Base-by-base conservation (phyloP, 2,888 invertebrate genomes). In the Zygaena filipendulae region DNA sequence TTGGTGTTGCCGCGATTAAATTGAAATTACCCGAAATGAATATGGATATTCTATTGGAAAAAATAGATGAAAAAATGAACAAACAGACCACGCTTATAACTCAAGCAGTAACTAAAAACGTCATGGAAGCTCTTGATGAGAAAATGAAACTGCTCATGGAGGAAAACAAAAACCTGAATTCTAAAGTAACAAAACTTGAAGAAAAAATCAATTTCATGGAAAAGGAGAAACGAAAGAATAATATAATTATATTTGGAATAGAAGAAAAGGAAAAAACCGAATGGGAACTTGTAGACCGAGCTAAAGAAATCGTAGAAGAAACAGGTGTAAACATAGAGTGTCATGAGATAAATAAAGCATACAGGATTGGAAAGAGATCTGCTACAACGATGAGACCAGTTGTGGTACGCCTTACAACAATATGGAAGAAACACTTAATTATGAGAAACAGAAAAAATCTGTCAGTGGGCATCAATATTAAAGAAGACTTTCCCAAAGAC, bases 401-500 rank as follows among this genome's bases (percentile, higher is more conserved):
- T 2, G 23, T 42, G 1, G 23, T 18, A 9, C 37, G 37, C 0
- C 38, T 47, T 12, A 11, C 28, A 12, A 39, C 12, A n/a, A 20
- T 21, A 0, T 43, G 40, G 44, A 44, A 31, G 25, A 49, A 44
- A 13, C 30, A 21, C 7, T 33, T 40, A 33, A 38, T 45, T n/a
- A 39, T 45, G 9, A 42, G 30, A 29, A 43, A 38, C 4, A 45
- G 32, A 27, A 48, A 42, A 29, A 35, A 30, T 2, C 12, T 45
- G 0, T n/a, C n/a, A n/a, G 45, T 40, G 5, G 10, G 25, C 5
- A 29, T 45, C 3, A 32, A 44, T 26, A 30, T 46, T 1, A 26
- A 33, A 1, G 41, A 48, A n/a, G 47, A 46, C 9, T 47, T 37
- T 18, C 27, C 45, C 2, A 46, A 47, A 16, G 43, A 47, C 35